These are phyloP conservation scores for Guaruba guarouba DNA, from an alignment of 2,113 vertebrate genomes.

Conservation along the genomic window DNA sequence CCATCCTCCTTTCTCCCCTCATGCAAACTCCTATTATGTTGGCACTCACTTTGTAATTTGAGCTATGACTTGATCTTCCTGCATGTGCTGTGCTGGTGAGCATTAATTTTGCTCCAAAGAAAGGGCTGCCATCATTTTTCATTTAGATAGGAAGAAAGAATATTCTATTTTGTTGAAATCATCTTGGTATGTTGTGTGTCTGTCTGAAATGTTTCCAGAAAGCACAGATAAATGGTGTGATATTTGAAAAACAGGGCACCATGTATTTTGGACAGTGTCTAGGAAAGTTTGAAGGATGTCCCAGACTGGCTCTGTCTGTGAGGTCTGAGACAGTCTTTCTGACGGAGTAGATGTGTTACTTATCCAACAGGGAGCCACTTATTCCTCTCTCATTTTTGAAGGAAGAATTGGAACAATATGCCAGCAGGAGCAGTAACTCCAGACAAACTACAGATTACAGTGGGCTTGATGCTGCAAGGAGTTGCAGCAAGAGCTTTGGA, in stretches of 20 bases:
- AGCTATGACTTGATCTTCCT: not conserved
- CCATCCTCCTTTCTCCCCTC: not conserved
- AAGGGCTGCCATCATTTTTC: conserved; percentile 35
- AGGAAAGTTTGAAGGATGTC: conserved; percentile 39
- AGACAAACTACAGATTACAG: not conserved
- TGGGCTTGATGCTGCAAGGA: not conserved
- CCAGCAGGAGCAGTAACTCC: not conserved
- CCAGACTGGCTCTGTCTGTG: conserved; percentile 31
- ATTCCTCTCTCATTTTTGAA: not conserved
- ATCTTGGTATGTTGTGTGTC: conserved; percentile 14
- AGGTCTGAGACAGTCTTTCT: conserved; percentile 41
- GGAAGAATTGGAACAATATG: not conserved
- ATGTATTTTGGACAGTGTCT: conserved; percentile 50
- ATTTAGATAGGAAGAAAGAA: conserved; percentile 41
- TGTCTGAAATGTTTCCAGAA: conserved; percentile 54
- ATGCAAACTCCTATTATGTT: not conserved
- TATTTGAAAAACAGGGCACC: conserved; percentile 55
- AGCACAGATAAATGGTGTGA: conserved; percentile 55
- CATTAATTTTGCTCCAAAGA: conserved; percentile 27
- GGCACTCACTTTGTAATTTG: conserved; percentile 26
- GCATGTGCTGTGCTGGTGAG: not conserved
- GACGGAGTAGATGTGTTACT: conserved; percentile 6
- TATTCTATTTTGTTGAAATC: conserved; percentile 21
- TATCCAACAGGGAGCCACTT: conserved; percentile 31
- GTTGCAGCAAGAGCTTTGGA: not conserved